Conservation (phyloP, 2,797 vertebrate genomes). For the Lemur catta region DNA sequence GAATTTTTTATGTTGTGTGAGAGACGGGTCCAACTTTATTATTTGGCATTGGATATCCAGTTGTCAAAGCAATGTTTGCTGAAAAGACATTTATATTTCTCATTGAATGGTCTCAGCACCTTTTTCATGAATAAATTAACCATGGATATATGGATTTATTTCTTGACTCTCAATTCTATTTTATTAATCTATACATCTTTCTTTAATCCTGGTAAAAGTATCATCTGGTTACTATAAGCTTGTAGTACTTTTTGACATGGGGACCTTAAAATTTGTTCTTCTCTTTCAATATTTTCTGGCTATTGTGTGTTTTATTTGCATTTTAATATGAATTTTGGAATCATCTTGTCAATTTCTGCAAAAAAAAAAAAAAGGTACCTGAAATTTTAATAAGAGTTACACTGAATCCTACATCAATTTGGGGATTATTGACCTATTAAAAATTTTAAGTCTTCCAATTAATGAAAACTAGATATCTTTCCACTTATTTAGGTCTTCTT, state of each 20-base stretch:
- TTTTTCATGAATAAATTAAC: neutral
- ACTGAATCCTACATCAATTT: neutral
- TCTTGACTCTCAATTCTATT: neutral
- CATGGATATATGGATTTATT: neutral
- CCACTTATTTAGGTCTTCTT: neutral
- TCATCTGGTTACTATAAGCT: neutral
- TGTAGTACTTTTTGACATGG: neutral
- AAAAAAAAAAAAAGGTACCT: neutral
- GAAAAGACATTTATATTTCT: neutral
- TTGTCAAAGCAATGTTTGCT: neutral
- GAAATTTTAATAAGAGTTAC: neutral
- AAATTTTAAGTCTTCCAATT: neutral
- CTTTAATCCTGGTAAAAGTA: neutral
- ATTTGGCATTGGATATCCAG: neutral
- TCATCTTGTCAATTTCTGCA: neutral
- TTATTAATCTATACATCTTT: neutral
- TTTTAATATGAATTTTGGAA: neutral
- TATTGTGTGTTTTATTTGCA: neutral
- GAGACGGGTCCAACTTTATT: neutral
- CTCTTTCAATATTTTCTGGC: neutral
- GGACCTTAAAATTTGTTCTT: neutral
- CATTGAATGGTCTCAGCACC: neutral
- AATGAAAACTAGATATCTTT: neutral
- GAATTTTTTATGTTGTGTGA: neutral
- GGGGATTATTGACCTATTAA: neutral